Percentiles rank a stretch among this genome's conserved stretches.
Conservation (phyloP, 2,113 vertebrate species). For the Dolichotis patagonum region DNA sequence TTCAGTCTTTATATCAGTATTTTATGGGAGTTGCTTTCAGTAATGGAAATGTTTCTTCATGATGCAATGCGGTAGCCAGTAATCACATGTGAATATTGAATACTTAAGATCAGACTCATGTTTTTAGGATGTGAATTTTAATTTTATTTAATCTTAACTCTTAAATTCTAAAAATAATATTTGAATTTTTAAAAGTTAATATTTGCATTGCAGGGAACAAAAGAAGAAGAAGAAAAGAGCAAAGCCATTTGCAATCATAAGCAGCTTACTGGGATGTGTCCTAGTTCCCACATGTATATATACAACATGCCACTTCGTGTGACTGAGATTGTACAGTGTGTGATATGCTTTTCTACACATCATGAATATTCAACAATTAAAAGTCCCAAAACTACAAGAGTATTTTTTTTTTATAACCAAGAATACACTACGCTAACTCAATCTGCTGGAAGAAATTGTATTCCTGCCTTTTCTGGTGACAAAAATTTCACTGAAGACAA, state of each 20-base stretch:
- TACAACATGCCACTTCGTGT: not conserved
- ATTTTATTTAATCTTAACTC: not conserved
- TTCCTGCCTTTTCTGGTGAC: not conserved
- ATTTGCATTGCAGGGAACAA: not conserved
- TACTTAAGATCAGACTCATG: not conserved
- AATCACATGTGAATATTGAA: not conserved
- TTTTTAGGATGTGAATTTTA: not conserved
- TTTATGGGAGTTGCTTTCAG: not conserved
- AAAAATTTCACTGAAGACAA: not conserved
- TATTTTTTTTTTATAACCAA: not conserved
- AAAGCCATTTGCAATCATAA: not conserved
- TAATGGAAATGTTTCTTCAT: not conserved
- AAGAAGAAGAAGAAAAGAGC: not conserved
- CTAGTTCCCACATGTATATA: not conserved
- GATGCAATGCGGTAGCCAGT: not conserved
- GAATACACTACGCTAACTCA: not conserved
- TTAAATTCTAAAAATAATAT: not conserved
- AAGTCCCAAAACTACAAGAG: not conserved
- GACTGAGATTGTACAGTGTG: not conserved
- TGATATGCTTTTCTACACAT: not conserved
- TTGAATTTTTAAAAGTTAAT: not conserved
- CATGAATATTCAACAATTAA: not conserved
- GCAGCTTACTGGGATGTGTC: not conserved
- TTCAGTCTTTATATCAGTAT: not conserved
- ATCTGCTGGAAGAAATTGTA: not conserved